Conservation (phyloP, 2,888 invertebrate species). For the Protophormia terraenovae region DNA sequence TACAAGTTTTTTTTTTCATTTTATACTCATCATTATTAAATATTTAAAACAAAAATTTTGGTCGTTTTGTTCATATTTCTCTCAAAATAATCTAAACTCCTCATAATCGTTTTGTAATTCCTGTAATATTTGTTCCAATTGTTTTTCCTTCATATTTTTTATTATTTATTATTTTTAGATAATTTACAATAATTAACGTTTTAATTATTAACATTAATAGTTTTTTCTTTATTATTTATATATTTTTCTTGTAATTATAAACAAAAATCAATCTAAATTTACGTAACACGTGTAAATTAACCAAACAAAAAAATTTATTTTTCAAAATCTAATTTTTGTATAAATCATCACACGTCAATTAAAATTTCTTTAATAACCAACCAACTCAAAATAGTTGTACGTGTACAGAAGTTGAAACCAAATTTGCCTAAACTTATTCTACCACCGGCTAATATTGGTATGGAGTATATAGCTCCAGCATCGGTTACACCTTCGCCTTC, state of each 20-base stretch:
- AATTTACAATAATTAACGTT: slow-evolving; percentile 65
- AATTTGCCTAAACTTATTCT: slow-evolving; percentile 81
- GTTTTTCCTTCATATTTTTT: slow-evolving; percentile 13
- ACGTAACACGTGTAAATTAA: slow-evolving; percentile 73
- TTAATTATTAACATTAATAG: slow-evolving; percentile 54
- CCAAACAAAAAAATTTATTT: slow-evolving; percentile 54
- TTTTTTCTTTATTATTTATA: slow-evolving; percentile 60
- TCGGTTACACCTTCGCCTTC: slow-evolving; percentile 79
- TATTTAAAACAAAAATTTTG: slow-evolving; percentile 22
- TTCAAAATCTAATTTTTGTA: slow-evolving; percentile 48
- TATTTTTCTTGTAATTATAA: slow-evolving; percentile 59
- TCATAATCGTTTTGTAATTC: slow-evolving; percentile 15
- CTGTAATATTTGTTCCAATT: slow-evolving; percentile 47
- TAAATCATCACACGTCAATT: slow-evolving; percentile 39
- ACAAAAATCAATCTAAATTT: slow-evolving; percentile 57
- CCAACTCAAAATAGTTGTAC: slow-evolving; percentile 76
- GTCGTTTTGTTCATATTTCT: slow-evolving; percentile 37
- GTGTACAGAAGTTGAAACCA: slow-evolving; percentile 81
- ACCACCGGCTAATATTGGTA: slow-evolving; percentile 78
- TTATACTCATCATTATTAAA: neutral
- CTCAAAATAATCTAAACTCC: slow-evolving; percentile 21
- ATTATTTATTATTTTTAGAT: slow-evolving; percentile 70
- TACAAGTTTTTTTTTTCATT: neutral
- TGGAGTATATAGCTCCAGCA: slow-evolving; percentile 72
- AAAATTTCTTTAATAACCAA: slow-evolving; percentile 51